Evolutionary conservation across 2,113 vertebrate genomes (phyloP), one percentile per base, ranked within the genome.

Genomic region (Hippocampus comes): DNA sequence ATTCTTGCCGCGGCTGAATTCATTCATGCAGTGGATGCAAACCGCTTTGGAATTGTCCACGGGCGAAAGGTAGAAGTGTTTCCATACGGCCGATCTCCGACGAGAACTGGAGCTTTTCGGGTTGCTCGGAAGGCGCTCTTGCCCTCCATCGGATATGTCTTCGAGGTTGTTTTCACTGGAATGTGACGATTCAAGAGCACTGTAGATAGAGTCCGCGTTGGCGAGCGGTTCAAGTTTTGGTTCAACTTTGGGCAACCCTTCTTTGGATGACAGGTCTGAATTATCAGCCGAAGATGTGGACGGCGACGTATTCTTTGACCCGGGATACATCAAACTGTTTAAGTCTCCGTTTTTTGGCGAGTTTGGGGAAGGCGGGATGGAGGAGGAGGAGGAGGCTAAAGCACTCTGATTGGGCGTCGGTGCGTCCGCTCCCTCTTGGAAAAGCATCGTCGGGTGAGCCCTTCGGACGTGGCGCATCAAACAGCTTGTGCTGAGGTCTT

Each of bases 21-120:
- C 96, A 73, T 98, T 98, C 96, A 96, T 96, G 86, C 97, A 99
- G 76, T 98, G 96, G 78, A 98, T 92, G 25, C 96, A 99, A n/a
- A 99, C 96, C 2, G 96, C 96, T 93, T 99, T 99, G 78, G 97
- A 97, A 86, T 89, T 97, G 87, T 99, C 96, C 27, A 92, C 83
- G 30, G 97, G 96, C 0, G 97, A 99, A 82, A 99, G 91, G 88
- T 97, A 98, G 79, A 99, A 99, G 84, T 99, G 96, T 87, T 98
- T 98, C 96, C 97, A 98, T 41, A 99, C 97, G 20, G 96, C 97
- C 0, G 96, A 98, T 71, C 96, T 90, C 76, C 96, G 91, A 27
- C 96, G 92, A 41, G 96, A 98, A 79, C 94, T 96, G 0, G 95
- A 82, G 70, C 88, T 92, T 92, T 94, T 96, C 23, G 94, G 94